Evolutionary conservation across 2,888 invertebrate genomes (phyloP), one percentile per base, ranked within the genome.

Genomic region (Hypolimnas misippus): DNA sequence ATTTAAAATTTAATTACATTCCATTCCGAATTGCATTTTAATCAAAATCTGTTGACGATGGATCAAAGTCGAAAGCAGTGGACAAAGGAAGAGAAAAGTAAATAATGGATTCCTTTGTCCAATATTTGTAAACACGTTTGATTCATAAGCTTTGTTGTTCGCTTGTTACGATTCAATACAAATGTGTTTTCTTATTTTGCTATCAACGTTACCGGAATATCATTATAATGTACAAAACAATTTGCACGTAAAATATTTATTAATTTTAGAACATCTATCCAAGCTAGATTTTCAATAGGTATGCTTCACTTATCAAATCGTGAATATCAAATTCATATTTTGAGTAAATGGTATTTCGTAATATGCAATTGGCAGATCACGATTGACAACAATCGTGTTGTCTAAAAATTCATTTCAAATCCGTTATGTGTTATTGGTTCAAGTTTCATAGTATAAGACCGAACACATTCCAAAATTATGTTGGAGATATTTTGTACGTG

Each of bases 121-220:
- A 54, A 21, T 38, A 50, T 57, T 58, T 65, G 57, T 58, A 57
- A 63, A 65, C 57, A 60, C 35, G 46, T 49, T 46, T 53, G 46
- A 52, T 57, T 51, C 35, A 53, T 46, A 40, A 21, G 55, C 44
- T 56, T 29, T 54, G 57, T 51, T 54, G n/a, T 49, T 65, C 57
- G 25, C 35, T 49, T 16, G 38, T 33, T 14, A 40, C 40, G 40
- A 14, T 5, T 8, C 10, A 42, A 16, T 17, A 10, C 16, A 49
- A 49, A 14, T 49, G 46, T 19, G 46, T n/a, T n/a, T 46, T n/a
- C 19, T 21, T 4, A n/a, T 19, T 46, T 21, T 21, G 5, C n/a
- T 19, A 10, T 46, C 4, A 46, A 19, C 19, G 16, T n/a, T 21
- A 12, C 19, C 8, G 16, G 16, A 17, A 42, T 10, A 3, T n/a